Conservation (phyloP, 2,797 vertebrate genomes). For the Kryptopterus vitreolus region DNA sequence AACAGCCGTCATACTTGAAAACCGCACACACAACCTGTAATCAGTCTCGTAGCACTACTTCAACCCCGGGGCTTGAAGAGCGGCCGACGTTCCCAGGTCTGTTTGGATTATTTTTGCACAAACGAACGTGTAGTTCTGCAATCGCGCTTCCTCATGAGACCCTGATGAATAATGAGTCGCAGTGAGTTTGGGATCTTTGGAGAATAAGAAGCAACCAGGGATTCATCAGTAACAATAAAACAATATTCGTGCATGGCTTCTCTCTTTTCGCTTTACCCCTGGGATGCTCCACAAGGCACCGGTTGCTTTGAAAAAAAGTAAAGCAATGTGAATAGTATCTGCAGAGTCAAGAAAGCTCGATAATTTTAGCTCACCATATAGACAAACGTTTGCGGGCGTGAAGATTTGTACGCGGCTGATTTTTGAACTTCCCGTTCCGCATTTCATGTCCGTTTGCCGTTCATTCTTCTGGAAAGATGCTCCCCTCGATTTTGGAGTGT, state of each 20-base stretch:
- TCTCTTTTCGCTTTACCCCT: not conserved
- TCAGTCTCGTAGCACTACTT: not conserved
- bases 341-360: not conserved
- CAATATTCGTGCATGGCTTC: not conserved
- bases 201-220: conserved; percentile 1
- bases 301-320: not conserved
- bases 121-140: no score
- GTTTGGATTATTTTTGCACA: no score
- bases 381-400: not conserved
- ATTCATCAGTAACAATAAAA: conserved; percentile 5
- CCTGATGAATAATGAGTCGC: conserved; percentile 4
- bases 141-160: conserved; percentile 13
- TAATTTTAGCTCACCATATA: not conserved
- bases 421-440: no score
- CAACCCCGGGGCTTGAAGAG: not conserved
- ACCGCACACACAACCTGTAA: not conserved
- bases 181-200: not conserved
- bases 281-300: not conserved
- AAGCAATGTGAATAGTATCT: not conserved
- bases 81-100: no score
- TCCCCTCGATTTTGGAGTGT: no score
- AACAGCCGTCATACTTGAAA: not conserved
- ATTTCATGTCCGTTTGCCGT: no score
- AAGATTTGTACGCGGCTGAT: no score
- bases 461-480: no score